These are phyloP conservation scores for Spea multiplicata DNA, from an alignment of 2,113 vertebrate species.

Conservation along the genomic window DNA sequence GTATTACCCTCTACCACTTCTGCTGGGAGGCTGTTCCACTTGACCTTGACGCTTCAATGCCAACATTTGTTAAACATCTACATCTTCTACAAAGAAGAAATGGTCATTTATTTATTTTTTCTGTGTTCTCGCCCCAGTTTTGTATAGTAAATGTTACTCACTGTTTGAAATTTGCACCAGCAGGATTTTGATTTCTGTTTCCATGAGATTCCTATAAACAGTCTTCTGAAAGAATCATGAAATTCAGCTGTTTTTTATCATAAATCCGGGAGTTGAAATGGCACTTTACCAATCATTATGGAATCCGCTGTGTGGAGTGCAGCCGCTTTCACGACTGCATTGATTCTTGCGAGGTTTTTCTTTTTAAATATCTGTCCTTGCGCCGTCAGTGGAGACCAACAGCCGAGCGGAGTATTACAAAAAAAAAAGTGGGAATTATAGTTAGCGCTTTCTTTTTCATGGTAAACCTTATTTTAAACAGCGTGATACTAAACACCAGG, in stretches of 20 bases:
- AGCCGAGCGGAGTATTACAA: not conserved
- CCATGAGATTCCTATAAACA: not conserved
- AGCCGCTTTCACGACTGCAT: slow-evolving; percentile 27
- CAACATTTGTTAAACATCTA: no score
- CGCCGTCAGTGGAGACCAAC: not conserved
- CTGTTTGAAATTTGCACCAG: not conserved
- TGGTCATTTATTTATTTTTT: no score
- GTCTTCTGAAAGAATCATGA: not conserved
- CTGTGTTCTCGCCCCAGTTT: not conserved
- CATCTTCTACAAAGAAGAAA: no score
- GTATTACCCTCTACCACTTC: no score
- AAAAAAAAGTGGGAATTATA: not conserved
- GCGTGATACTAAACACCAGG: not conserved
- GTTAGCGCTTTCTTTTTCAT: slow-evolving; percentile 1
- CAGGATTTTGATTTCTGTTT: slow-evolving; percentile 5
- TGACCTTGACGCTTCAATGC: no score
- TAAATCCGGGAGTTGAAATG: slow-evolving; percentile 9
- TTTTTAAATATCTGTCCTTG: not conserved
- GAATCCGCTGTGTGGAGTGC: not conserved
- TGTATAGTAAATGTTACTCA: not conserved
- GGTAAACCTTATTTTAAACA: not conserved
- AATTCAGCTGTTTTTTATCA: slow-evolving; percentile 5
- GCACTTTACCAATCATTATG: slow-evolving; percentile 24
- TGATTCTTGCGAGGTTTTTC: slow-evolving; percentile 10
- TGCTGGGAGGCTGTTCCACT: no score